phyloP scores from a whole-genome alignment of 2,797 vertebrate species.

The Erpetoichthys calabaricus region DNA sequence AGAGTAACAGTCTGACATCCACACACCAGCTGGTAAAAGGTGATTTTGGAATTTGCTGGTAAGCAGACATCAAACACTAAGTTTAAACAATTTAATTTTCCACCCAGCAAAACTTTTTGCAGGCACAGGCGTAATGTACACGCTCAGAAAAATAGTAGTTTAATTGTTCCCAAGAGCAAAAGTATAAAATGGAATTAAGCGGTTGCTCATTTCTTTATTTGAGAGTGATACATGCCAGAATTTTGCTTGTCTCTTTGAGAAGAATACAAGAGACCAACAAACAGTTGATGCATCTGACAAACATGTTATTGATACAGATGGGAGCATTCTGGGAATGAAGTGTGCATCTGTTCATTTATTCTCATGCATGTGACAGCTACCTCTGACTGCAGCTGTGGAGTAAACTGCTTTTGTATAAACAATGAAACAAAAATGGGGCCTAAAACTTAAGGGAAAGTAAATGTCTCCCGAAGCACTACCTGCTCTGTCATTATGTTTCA shows the following conservation, averaged over 20 bases:
- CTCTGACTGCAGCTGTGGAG: slow-evolving; percentile 34
- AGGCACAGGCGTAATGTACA: slow-evolving; percentile 8
- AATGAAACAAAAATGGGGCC: slow-evolving; percentile 39
- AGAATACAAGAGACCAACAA: slow-evolving; percentile 43
- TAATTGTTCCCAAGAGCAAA: slow-evolving; percentile 33
- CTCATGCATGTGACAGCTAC: slow-evolving; percentile 54
- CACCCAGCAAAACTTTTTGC: too few species aligned
- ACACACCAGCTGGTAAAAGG: too few species aligned
- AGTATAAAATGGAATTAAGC: slow-evolving; percentile 40
- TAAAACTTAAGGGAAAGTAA: too few species aligned
- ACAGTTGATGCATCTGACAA: slow-evolving; percentile 55
- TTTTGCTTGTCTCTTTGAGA: slow-evolving; percentile 29
- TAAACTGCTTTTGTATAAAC: slow-evolving; percentile 35
- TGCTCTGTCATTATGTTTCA: too few species aligned
- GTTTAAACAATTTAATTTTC: too few species aligned
- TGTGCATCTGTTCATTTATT: slow-evolving; percentile 73
- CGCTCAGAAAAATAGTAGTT: slow-evolving; percentile 36
- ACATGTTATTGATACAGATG: slow-evolving; percentile 70
- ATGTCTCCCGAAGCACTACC: too few species aligned
- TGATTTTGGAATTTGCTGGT: too few species aligned
- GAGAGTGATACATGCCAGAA: slow-evolving; percentile 40
- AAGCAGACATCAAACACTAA: too few species aligned
- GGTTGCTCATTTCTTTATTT: slow-evolving; percentile 7
- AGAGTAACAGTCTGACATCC: too few species aligned
- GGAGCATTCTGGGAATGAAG: slow-evolving; percentile 48